Conservation (phyloP, 1,140 invertebrate genomes). For the Drosophila prosaltans region DNA sequence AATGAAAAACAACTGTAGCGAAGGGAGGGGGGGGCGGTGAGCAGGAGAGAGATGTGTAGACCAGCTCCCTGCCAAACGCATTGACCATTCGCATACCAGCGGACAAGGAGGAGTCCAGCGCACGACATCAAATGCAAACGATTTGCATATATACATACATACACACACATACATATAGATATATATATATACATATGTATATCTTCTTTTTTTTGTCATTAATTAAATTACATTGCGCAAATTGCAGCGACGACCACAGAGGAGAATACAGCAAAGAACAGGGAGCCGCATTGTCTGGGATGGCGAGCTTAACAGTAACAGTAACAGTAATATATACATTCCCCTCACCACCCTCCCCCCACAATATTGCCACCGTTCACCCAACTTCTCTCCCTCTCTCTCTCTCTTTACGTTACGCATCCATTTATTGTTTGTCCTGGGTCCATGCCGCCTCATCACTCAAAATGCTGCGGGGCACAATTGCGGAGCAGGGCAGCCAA, state of each 20-base stretch:
- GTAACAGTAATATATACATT: slow-evolving; percentile 32
- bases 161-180: neutral
- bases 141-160: slow-evolving; percentile 54
- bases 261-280: slow-evolving; percentile 22
- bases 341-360: neutral
- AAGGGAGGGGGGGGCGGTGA: neutral
- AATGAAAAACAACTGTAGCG: neutral
- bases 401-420: neutral
- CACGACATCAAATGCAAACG: slow-evolving; percentile 51
- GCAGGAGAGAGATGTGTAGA: neutral
- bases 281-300: slow-evolving; percentile 26
- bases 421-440: slow-evolving; percentile 26
- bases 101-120: neutral
- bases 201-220: slow-evolving; percentile 70
- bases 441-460: slow-evolving; percentile 12
- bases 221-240: slow-evolving; percentile 83
- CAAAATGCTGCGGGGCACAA: slow-evolving; percentile 9
- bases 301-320: slow-evolving; percentile 27
- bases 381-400: neutral
- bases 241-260: slow-evolving; percentile 62
- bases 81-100: slow-evolving; percentile 11
- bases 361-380: slow-evolving; percentile 1
- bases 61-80: neutral
- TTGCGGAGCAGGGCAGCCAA: neutral
- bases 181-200: neutral